Evolutionary conservation across 2,888 invertebrate species (phyloP).

Genomic region (Meiosimyza decipiens): DNA sequence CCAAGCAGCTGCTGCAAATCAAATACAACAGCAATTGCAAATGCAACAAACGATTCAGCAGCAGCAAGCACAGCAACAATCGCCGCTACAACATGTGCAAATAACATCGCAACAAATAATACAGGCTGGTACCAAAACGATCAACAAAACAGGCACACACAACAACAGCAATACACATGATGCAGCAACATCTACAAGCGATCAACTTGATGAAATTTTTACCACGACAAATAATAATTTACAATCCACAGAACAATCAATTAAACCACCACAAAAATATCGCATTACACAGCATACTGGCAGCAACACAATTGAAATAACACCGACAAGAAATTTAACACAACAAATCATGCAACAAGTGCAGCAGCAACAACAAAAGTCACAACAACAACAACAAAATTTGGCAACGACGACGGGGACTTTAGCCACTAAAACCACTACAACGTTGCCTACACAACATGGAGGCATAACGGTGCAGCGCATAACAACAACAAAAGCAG

Average conservation of each 20-base stretch:
- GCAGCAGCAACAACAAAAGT: constrained; percentile 47
- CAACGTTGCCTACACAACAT: constrained; percentile 43
- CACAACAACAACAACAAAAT: constrained; percentile 45
- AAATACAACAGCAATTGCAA: constrained; percentile 25
- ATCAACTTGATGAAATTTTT: constrained; percentile 44
- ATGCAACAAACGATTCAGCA: constrained; percentile 29
- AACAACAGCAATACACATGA: constrained; percentile 45
- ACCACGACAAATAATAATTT: background rate
- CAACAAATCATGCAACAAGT: constrained; percentile 52
- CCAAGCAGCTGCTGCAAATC: constrained; percentile 44
- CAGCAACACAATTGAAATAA: constrained; percentile 48
- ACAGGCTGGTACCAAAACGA: constrained; percentile 29
- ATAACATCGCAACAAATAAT: constrained; percentile 49
- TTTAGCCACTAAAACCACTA: constrained; percentile 37
- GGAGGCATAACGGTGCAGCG: constrained; percentile 56
- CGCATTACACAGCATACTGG: constrained; percentile 48
- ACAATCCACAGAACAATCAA: constrained; percentile 16
- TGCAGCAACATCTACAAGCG: constrained; percentile 53
- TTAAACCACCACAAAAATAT: constrained; percentile 45
- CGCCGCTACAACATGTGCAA: constrained; percentile 40
- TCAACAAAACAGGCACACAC: background rate
- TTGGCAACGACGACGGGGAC: constrained; percentile 41
- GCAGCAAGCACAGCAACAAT: constrained; percentile 35
- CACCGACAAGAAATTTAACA: constrained; percentile 51
- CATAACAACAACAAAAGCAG: constrained; percentile 49